phyloP scores from a whole-genome alignment of 2,113 vertebrate genomes.

The Leuciscus idus region DNA sequence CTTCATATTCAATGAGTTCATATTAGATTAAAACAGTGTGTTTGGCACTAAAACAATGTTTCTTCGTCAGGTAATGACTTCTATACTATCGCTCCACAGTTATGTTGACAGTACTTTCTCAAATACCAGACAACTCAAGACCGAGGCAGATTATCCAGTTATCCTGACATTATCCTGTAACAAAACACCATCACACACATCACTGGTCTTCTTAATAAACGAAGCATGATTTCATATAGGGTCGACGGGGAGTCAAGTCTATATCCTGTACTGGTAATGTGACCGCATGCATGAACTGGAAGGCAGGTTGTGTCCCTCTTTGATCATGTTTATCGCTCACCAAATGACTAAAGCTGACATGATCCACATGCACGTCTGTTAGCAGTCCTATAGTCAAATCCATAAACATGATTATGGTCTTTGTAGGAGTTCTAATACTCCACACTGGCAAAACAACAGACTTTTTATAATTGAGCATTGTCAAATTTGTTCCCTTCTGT shows the following conservation, averaged over 20 bases:
- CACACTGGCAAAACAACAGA: not conserved
- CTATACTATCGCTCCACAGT: not conserved
- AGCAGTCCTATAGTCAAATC: not conserved
- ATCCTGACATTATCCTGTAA: constrained; percentile 10
- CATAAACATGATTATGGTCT: not conserved
- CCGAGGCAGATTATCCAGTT: not conserved
- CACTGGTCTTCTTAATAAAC: constrained; percentile 10
- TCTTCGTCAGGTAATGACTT: not conserved
- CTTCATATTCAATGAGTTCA: not conserved
- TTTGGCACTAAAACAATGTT: not conserved
- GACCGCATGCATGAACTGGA: constrained; percentile 7
- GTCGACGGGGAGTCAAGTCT: not conserved
- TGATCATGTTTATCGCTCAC: constrained; percentile 39
- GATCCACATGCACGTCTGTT: constrained; percentile 20
- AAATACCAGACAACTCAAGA: not conserved
- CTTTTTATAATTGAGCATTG: not conserved
- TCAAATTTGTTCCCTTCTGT: not conserved
- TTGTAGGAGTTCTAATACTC: not conserved
- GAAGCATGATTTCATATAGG: constrained; percentile 24
- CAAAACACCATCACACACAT: constrained; percentile 7
- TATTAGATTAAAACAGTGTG: not conserved
- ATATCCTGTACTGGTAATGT: constrained; percentile 22
- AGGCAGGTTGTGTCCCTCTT: not conserved
- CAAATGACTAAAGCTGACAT: not conserved
- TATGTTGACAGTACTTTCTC: not conserved